Base-by-base conservation (phyloP, 2,797 vertebrate species). In the Spea hammondii region DNA sequence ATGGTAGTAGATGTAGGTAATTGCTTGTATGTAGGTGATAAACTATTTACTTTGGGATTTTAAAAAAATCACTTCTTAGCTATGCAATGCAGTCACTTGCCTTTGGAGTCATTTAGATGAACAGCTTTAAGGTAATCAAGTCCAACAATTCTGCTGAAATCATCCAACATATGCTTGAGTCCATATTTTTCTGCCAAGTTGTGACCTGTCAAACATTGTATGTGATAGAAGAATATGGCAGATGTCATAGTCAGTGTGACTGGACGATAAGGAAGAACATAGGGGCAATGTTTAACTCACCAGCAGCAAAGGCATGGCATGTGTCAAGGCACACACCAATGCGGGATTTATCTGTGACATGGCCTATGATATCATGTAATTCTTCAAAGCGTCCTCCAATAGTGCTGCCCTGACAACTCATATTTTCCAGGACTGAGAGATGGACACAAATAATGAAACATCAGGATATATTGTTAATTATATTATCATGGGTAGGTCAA, bases 41-140 rank as follows among this genome's bases (percentile, higher is more conserved):
- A 32, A 32, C 32, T 32, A 32, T 32, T 32, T 32, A 32, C 32
- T 32, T 32, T 32, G 32, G 32, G 32, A 32, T 32, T 32, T 32
- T 1, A 32, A 32, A 17, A 32, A 32, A 32, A 32, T 32, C 32
- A 32, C 32, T 32, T 32, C 32, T 32, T 32, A 32, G 32, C 1
- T 32, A 32, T 3, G 32, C 32, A 32, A 2, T 53, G 6, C 51
- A 53, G 6, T 6, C 51, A 60, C 66, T n/a, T 55, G 92, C 93
- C 93, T 92, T 93, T 93, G 76, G 93, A 94, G 84, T 94, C 93
- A 82, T 94, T 94, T 53, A 94, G 91, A 74, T 94, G 93, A 59
- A 94, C 12, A 5, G 90, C 92, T 85, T 76, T 91, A 45, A 94
- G 90, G 77, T 91, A 92, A n/a, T 72, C 55, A 71, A 94, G 84